phyloP scores from a whole-genome alignment of 2,888 invertebrate species.

The Frankliniella intonsa region DNA sequence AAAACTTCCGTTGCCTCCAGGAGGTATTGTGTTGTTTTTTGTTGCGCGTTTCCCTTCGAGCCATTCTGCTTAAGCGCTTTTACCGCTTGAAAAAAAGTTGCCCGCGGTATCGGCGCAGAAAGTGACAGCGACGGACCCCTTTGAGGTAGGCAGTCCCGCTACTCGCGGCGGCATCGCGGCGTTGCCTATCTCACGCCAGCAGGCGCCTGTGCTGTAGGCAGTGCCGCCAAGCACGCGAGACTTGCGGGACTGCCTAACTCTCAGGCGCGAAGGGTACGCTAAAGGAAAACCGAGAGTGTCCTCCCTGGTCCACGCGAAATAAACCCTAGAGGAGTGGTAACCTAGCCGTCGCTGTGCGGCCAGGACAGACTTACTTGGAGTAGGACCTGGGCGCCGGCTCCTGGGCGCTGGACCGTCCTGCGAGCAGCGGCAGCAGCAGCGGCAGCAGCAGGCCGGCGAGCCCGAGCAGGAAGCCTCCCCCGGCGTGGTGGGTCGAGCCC shows the following conservation, averaged over 20 bases:
- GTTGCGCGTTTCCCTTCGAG: not conserved
- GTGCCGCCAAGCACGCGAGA: not conserved
- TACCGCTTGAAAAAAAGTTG: no score
- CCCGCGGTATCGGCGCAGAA: no score
- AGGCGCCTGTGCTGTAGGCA: not conserved
- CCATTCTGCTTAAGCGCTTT: not conserved
- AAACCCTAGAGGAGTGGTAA: no score
- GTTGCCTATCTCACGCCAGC: not conserved
- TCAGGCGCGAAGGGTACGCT: not conserved
- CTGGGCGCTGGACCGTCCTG: not conserved
- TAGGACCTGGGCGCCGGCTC: not conserved
- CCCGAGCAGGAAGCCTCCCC: not conserved
- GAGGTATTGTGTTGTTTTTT: no score
- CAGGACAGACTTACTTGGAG: slow-evolving; percentile 6
- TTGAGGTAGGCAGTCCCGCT: not conserved
- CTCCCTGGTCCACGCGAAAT: no score
- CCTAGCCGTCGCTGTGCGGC: no score
- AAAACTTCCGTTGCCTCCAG: not conserved
- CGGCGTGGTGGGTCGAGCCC: not conserved
- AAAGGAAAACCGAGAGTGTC: not conserved
- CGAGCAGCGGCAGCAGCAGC: not conserved
- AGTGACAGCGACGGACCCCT: not conserved
- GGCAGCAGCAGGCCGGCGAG: not conserved
- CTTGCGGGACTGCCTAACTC: not conserved
- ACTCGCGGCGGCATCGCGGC: not conserved